Evolutionary conservation across 2,888 invertebrate species (phyloP).

Genomic region (Agriopis leucophaearia): DNA sequence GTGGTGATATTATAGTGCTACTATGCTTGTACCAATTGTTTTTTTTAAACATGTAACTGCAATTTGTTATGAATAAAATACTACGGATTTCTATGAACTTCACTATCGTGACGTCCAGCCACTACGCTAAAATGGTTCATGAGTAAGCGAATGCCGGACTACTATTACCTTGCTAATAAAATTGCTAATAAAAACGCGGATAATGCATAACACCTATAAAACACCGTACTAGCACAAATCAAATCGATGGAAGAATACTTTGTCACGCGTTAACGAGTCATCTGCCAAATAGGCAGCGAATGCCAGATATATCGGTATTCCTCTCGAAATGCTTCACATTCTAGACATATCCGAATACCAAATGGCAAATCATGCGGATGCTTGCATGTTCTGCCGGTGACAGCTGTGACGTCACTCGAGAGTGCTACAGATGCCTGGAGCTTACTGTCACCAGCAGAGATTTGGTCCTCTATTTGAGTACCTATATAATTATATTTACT

Average conservation of each 20-base stretch:
- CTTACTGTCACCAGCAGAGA: constrained; percentile 7
- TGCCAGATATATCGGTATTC: constrained; percentile 7
- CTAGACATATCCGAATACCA: constrained; percentile 15
- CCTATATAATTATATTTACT: neutral
- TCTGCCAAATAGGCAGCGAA: constrained; percentile 1
- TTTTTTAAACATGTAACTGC: no score
- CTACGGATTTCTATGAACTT: no score
- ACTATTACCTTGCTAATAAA: no score
- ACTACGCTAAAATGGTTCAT: no score
- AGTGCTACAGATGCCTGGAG: constrained; percentile 18
- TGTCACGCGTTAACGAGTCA: neutral
- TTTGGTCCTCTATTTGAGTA: neutral
- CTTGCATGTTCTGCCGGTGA: constrained; percentile 7
- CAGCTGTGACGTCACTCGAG: constrained; percentile 25
- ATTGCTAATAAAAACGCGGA: no score
- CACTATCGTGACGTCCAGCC: no score
- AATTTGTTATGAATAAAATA: no score
- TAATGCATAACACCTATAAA: no score
- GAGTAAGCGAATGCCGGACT: no score
- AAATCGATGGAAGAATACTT: neutral
- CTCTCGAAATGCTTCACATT: constrained; percentile 5
- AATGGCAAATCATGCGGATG: constrained; percentile 19
- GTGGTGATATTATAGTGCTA: no score
- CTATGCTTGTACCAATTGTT: no score
- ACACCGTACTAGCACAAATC: neutral